Evolutionary conservation across 2,888 invertebrate species (phyloP), one percentile per base, ranked within the genome.

Genomic region (Zygogramma bicolorata): DNA sequence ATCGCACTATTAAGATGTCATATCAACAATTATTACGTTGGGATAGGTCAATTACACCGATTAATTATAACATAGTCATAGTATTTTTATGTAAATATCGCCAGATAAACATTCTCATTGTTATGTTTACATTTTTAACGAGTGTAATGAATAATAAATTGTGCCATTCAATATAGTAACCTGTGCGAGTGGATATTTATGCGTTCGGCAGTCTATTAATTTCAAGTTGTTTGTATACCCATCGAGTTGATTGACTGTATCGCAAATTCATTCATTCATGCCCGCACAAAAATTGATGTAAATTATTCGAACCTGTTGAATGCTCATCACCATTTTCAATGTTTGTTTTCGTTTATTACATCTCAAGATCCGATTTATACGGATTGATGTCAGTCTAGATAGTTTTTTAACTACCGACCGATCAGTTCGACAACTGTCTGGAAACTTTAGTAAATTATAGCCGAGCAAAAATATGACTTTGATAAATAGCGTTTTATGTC

Each of bases 71-170:
- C 79, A 78, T 77, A 79, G 79, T 79, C 76, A 79, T 80, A 79
- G 79, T 79, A 81, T 81, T 81, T 81, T 81, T 81, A 81, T 81
- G 79, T 81, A 79, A 81, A 81, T 80, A 79, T 75, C 57, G 70
- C 68, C 74, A 80, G 79, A 80, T 80, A 80, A 80, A 80, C 78
- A 75, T 68, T 78, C 77, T 78, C 78, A 79, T 78, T 78, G 78
- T 79, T 76, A 75, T 79, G 75, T 78, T 77, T 78, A 79, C 76
- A 75, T 77, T 76, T 77, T 79, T 79, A 79, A 79, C 75, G 73
- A 76, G 68, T 60, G 72, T 65, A 74, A 71, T 75, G 75, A 75
- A 75, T 75, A 74, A 74, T 76, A 71, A 71, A 72, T 74, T 34
- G 65, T 59, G 59, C 65, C 63, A 63, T 71, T 71, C 68, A 65